Conservation (phyloP, 2,888 invertebrate species). For the Spodoptera picta region DNA sequence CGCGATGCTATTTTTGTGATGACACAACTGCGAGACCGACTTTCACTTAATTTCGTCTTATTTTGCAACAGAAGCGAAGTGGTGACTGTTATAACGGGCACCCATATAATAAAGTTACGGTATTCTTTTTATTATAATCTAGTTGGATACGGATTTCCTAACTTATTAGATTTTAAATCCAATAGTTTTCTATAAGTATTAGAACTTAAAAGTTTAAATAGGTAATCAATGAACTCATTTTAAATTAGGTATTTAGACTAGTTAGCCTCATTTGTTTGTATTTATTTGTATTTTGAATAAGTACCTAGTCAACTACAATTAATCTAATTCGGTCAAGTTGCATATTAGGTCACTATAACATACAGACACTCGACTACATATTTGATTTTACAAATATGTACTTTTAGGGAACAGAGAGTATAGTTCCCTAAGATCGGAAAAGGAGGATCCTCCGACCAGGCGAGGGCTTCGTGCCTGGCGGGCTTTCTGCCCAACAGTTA, state of each 20-base stretch:
- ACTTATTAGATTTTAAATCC: no score
- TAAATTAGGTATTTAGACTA: neutral
- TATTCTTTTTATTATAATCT: slow-evolving; percentile 13
- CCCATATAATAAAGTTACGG: slow-evolving; percentile 22
- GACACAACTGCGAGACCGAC: slow-evolving; percentile 62
- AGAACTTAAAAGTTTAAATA: no score
- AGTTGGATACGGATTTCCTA: no score
- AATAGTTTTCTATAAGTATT: no score
- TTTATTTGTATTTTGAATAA: no score
- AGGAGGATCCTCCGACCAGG: no score
- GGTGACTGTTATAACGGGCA: slow-evolving; percentile 30
- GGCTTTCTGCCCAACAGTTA: no score
- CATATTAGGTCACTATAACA: slow-evolving; percentile 17
- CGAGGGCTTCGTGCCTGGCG: no score
- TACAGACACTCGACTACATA: slow-evolving; percentile 4
- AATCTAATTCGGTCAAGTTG: slow-evolving; percentile 39
- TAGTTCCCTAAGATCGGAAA: no score
- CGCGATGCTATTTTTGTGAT: slow-evolving; percentile 60
- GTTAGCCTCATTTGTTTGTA: no score
- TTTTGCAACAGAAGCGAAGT: slow-evolving; percentile 53
- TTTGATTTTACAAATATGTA: no score
- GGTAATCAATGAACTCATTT: neutral
- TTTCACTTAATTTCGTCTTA: slow-evolving; percentile 67
- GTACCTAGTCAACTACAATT: neutral
- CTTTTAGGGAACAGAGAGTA: no score